phyloP scores from a whole-genome alignment of 2,113 vertebrate genomes.

The human region DNA sequence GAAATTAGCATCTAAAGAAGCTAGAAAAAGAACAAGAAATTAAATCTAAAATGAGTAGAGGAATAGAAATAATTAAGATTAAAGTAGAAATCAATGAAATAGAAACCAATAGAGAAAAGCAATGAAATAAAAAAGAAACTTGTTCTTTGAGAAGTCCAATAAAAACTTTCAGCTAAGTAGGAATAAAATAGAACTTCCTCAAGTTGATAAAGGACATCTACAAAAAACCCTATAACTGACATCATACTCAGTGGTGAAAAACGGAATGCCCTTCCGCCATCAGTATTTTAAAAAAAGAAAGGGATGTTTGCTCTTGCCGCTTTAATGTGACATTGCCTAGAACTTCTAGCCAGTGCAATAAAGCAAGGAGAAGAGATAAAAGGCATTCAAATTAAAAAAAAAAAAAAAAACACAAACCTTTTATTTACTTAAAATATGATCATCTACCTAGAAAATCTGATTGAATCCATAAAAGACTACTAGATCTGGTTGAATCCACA shows the following conservation, averaged over 20 bases:
- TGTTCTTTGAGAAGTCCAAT: background rate
- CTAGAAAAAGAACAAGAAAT: conserved; percentile 4
- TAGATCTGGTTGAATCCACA: background rate
- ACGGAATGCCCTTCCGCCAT: background rate
- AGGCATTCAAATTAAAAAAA: background rate
- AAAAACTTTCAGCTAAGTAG: background rate
- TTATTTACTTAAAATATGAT: background rate
- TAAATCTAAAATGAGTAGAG: background rate
- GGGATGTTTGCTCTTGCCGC: background rate
- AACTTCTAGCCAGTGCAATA: background rate
- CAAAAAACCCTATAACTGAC: background rate
- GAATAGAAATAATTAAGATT: background rate
- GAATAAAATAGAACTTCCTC: background rate
- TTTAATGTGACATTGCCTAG: background rate
- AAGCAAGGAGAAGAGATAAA: conserved; percentile 4
- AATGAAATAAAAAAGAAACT: background rate
- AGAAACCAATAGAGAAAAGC: background rate
- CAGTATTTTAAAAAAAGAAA: background rate
- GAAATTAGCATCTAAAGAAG: background rate
- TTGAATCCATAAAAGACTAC: background rate
- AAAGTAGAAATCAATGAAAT: conserved; percentile 35
- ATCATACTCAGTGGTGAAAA: background rate
- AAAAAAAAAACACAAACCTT: background rate
- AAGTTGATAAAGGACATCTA: background rate
- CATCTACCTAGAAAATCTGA: background rate